A percentile compares a stretch with the other conserved stretches of the same genome.
Conservation (phyloP, 2,888 invertebrate species). For the Xanthostigma xanthostigma region DNA sequence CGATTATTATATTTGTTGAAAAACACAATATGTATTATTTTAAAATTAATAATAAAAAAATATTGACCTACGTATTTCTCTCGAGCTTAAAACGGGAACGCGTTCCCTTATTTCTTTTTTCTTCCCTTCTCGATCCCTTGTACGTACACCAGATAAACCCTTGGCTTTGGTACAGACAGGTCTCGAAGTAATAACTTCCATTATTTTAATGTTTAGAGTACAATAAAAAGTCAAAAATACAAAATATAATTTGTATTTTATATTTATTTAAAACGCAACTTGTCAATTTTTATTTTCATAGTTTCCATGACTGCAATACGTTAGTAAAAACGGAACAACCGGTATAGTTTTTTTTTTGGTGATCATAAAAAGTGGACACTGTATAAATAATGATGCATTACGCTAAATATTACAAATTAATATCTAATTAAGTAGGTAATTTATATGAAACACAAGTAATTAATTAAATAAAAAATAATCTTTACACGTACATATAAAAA, state of each 20-base stretch:
- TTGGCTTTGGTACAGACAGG: background rate
- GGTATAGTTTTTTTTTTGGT: too few relatives aligned
- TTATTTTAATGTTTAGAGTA: background rate
- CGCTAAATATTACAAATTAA: too few relatives aligned
- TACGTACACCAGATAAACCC: background rate
- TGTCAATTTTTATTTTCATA: too few relatives aligned
- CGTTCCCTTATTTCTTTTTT: background rate
- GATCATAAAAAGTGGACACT: too few relatives aligned
- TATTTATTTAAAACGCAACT: background rate
- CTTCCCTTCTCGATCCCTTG: background rate
- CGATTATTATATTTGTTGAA: background rate
- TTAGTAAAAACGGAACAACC: too few relatives aligned
- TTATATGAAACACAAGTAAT: too few relatives aligned
- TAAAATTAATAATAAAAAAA: background rate
- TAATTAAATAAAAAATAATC: too few relatives aligned
- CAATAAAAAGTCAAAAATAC: background rate
- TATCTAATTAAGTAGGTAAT: too few relatives aligned
- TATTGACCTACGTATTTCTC: conserved; percentile 2
- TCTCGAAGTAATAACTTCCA: background rate
- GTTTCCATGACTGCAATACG: too few relatives aligned
- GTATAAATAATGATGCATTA: too few relatives aligned
- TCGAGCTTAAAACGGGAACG: background rate
- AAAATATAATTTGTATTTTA: background rate
- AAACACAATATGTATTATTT: background rate
- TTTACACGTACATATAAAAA: too few relatives aligned